Conservation (phyloP, 2,888 invertebrate species). For the Dasypogon diadema region DNA sequence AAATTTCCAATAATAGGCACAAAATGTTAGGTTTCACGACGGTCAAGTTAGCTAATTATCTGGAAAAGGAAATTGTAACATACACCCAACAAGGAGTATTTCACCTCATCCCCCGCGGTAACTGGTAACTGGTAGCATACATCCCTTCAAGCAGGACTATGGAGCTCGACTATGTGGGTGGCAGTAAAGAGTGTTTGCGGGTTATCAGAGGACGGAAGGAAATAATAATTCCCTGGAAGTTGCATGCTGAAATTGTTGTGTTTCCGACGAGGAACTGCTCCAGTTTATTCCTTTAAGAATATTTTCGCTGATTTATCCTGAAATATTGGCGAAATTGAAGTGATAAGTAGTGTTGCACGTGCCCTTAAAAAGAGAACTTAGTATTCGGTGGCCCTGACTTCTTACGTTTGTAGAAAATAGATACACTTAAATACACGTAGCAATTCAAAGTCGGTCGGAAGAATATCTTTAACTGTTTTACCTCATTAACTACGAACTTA, state of each 20-base stretch:
- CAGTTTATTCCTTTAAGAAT: slow-evolving; percentile 26
- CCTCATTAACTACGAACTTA: no score
- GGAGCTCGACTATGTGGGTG: neutral
- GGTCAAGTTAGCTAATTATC: slow-evolving; percentile 42
- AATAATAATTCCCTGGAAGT: slow-evolving; percentile 53
- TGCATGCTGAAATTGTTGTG: slow-evolving; percentile 52
- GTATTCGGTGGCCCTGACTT: no score
- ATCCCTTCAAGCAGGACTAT: neutral
- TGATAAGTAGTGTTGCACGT: no score
- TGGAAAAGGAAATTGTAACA: slow-evolving; percentile 46
- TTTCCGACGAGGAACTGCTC: slow-evolving; percentile 40
- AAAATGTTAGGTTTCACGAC: slow-evolving; percentile 29
- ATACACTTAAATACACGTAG: no score
- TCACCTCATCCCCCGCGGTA: neutral
- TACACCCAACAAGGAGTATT: slow-evolving; percentile 18
- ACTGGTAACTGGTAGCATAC: neutral
- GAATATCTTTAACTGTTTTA: no score
- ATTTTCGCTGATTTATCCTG: slow-evolving; percentile 32
- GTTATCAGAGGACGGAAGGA: slow-evolving; percentile 52
- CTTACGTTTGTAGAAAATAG: no score
- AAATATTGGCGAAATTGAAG: slow-evolving; percentile 17
- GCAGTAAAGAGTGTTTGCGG: slow-evolving; percentile 1
- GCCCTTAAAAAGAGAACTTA: no score
- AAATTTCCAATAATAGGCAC: slow-evolving; percentile 24
- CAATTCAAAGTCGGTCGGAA: no score